A percentile compares a stretch with the other conserved stretches of the same genome.
These are phyloP conservation scores for Tapirus terrestris DNA, from an alignment of 2,113 vertebrate species.

Conservation along the genomic window DNA sequence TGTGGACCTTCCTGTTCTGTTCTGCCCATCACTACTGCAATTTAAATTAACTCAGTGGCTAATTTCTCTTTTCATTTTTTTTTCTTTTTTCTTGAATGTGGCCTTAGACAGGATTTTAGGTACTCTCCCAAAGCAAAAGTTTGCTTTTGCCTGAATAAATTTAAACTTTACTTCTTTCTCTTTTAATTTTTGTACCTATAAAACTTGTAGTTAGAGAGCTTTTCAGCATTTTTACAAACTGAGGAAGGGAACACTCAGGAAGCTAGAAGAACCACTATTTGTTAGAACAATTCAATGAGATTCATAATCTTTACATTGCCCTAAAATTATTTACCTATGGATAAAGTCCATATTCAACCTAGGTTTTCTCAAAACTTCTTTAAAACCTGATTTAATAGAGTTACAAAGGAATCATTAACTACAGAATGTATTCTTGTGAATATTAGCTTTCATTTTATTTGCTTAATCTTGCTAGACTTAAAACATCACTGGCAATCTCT, in stretches of 20 bases:
- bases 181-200: slow-evolving; percentile 13
- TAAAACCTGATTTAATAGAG: background rate
- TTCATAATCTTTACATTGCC: background rate
- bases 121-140: slow-evolving; percentile 43
- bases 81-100: slow-evolving; percentile 45
- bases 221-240: slow-evolving; percentile 17
- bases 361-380: slow-evolving; percentile 28
- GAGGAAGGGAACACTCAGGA: slow-evolving; percentile 17
- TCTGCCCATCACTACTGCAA: background rate
- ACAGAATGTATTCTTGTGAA: background rate
- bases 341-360: slow-evolving; percentile 37
- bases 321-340: background rate
- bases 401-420: background rate
- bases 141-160: slow-evolving; percentile 24
- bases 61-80: slow-evolving; percentile 17
- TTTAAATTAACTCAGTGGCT: background rate
- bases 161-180: slow-evolving; percentile 52
- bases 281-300: background rate
- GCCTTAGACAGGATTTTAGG: background rate
- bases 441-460: slow-evolving; percentile 62
- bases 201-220: background rate
- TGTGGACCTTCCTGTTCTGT: background rate
- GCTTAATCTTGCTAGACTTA: slow-evolving; percentile 52
- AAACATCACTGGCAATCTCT: slow-evolving; percentile 30
- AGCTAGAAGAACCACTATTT: background rate